Evolutionary conservation across 2,113 vertebrate species (phyloP), one percentile per base, ranked within the genome.

Genomic region (Phalacrocorax aristotelis): DNA sequence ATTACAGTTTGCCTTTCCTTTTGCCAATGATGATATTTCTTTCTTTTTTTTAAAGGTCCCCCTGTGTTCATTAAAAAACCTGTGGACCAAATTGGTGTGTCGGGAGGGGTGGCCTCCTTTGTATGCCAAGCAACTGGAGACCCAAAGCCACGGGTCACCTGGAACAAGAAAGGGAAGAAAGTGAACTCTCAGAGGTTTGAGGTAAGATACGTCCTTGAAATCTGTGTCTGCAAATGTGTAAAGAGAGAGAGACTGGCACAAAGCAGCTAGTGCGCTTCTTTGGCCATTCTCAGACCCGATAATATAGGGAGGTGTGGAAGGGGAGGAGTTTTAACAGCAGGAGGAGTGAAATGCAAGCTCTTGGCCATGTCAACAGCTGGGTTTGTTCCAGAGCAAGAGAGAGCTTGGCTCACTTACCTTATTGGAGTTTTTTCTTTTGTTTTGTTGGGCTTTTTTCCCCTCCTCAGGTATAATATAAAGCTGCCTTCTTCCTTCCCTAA

Each of bases 131-230:
- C 99, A 2, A 98, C 98, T 0, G 99, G 99, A 2, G 99, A 99
- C 94, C 99, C 99, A 30, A 99, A 99, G 97, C 99, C 99, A 2
- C 98, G 98, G 66, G 99, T 99, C 75, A 99, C 99, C 93, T 99
- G 99, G 99, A 99, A 99, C 98, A 99, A 99, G 98, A 99, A 99
- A 87, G 99, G 99, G 78, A 99, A 99, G 97, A 99, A 99, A 91
- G 99, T 99, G 93, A 99, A 99, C 96, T 99, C 99, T 0, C 99
- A 99, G 97, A 98, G 99, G 64, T 99, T 99, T 21, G 99, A 99
- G 99, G 99, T 99, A 87, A 97, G 98, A 57, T 26, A 7, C 25
- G 38, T 15, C 66, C 87, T 83, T 7, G 26, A 57, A 38, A 40
- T n/a, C 7, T 10, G 7, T 40, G 49, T 34, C 54, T 61, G 13